A percentile compares a stretch with the other conserved stretches of the same genome.
Evolutionary conservation across 1,140 invertebrate genomes (phyloP).

Genomic region (Caerostris extrusa): DNA sequence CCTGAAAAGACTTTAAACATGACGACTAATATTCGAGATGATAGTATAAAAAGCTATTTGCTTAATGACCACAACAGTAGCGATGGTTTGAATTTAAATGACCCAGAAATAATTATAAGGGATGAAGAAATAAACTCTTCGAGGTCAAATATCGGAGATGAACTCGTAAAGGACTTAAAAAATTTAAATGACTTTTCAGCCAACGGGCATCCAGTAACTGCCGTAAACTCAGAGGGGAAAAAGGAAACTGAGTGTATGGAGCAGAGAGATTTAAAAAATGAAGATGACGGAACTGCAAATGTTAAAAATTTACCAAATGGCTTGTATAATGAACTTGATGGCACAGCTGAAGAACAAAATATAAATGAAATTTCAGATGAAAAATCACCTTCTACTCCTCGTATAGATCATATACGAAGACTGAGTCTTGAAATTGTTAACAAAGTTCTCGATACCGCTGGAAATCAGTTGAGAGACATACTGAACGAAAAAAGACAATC

Average conservation of each 20-base stretch:
- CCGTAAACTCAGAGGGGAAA: not conserved
- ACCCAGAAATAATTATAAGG: not conserved
- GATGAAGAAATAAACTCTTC: not conserved
- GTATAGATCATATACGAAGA: not conserved
- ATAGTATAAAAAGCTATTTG: not conserved
- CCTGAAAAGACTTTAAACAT: not conserved
- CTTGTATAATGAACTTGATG: not conserved
- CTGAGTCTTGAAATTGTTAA: slow-evolving; percentile 22
- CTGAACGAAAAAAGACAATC: not conserved
- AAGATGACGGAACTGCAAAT: not conserved
- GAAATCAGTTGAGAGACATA: not conserved
- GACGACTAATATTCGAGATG: not conserved
- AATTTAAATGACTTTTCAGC: not conserved
- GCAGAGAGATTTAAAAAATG: not conserved
- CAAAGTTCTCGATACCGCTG: slow-evolving; percentile 44
- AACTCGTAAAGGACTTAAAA: not conserved
- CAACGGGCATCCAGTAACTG: not conserved
- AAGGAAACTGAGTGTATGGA: not conserved
- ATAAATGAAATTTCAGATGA: not conserved
- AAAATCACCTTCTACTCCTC: not conserved
- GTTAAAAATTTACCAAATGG: not conserved
- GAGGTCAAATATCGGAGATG: too few relatives aligned
- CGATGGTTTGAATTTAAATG: not conserved
- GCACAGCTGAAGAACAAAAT: not conserved
- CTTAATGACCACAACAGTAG: not conserved